These are phyloP conservation scores for Drosophila rhopaloa DNA, from an alignment of 1,140 invertebrate genomes.

Conservation along the genomic window DNA sequence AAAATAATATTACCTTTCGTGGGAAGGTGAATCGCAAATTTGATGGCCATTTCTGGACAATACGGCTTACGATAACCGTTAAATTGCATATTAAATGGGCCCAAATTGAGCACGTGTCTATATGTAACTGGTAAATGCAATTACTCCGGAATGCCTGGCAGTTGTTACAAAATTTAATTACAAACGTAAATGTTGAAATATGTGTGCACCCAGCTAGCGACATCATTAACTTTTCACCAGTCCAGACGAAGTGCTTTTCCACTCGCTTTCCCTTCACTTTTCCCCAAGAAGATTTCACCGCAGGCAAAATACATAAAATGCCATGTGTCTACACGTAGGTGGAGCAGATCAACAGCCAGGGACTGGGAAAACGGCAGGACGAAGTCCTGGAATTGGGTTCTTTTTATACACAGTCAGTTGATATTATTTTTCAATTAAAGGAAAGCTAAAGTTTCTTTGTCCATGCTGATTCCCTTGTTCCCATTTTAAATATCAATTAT, in stretches of 20 bases:
- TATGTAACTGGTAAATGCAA: slow-evolving; percentile 10
- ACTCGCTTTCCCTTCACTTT: neutral
- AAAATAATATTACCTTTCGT: neutral
- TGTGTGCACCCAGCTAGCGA: slow-evolving; percentile 25
- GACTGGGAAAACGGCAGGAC: neutral
- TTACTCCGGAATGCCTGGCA: slow-evolving; percentile 31
- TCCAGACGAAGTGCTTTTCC: neutral
- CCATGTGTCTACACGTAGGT: slow-evolving; percentile 27
- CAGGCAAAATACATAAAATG: slow-evolving; percentile 17
- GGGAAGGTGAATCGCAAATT: neutral
- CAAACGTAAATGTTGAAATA: slow-evolving; percentile 67
- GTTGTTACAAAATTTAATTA: slow-evolving; percentile 71
- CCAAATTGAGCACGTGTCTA: slow-evolving; percentile 20
- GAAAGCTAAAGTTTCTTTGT: slow-evolving; percentile 3
- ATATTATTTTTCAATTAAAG: slow-evolving; percentile 77
- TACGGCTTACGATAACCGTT: slow-evolving; percentile 41
- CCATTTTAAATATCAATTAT: slow-evolving; percentile 80
- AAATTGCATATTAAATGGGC: slow-evolving; percentile 64
- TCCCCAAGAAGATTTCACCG: slow-evolving; percentile 4
- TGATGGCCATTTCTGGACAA: slow-evolving; percentile 23
- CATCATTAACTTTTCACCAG: slow-evolving; percentile 64
- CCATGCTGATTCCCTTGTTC: slow-evolving; percentile 35
- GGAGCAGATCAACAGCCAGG: slow-evolving; percentile 21
- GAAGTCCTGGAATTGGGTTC: slow-evolving; percentile 3
- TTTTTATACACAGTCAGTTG: neutral